Percentiles rank a stretch among this genome's conserved stretches.
Conservation (phyloP, 2,113 vertebrate genomes). For the Ariopsis seemanni region DNA sequence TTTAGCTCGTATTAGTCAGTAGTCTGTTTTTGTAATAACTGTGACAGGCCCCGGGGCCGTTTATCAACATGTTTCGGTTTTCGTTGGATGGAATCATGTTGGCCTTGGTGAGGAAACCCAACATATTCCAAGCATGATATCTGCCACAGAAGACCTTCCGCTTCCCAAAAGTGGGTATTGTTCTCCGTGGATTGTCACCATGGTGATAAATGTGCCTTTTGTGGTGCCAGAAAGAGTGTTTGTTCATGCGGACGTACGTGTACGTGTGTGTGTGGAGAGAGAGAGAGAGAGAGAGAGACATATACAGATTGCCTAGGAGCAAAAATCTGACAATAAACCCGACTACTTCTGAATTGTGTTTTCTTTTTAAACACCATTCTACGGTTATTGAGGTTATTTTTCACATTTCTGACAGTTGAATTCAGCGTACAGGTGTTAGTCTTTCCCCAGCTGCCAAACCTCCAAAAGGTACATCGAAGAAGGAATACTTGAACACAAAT, state of each 20-base stretch:
- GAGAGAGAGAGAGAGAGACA: conserved; percentile 47
- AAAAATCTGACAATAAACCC: neutral
- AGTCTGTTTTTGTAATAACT: conserved; percentile 13
- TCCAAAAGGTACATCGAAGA: neutral
- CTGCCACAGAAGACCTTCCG: conserved; percentile 56
- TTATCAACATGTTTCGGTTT: conserved; percentile 39
- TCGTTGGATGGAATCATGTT: conserved; percentile 25
- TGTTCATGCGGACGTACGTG: conserved; percentile 31
- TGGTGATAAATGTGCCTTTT: conserved; percentile 59
- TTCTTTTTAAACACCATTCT: conserved; percentile 25
- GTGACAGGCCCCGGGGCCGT: neutral
- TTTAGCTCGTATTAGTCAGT: neutral
- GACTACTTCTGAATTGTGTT: neutral
- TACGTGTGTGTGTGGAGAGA: conserved; percentile 22
- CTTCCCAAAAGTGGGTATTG: conserved; percentile 56
- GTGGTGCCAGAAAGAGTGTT: conserved; percentile 49
- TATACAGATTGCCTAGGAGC: conserved; percentile 11
- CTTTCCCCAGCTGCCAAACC: neutral
- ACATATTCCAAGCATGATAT: conserved; percentile 56
- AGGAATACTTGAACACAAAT: neutral
- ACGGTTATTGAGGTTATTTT: neutral
- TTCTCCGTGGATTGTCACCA: conserved; percentile 53
- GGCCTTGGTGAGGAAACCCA: conserved; percentile 48
- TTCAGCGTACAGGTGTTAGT: neutral
- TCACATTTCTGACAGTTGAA: conserved; percentile 10